These are phyloP conservation scores for Drosophila sucinea DNA, from an alignment of 1,140 invertebrate species.

Conservation along the genomic window DNA sequence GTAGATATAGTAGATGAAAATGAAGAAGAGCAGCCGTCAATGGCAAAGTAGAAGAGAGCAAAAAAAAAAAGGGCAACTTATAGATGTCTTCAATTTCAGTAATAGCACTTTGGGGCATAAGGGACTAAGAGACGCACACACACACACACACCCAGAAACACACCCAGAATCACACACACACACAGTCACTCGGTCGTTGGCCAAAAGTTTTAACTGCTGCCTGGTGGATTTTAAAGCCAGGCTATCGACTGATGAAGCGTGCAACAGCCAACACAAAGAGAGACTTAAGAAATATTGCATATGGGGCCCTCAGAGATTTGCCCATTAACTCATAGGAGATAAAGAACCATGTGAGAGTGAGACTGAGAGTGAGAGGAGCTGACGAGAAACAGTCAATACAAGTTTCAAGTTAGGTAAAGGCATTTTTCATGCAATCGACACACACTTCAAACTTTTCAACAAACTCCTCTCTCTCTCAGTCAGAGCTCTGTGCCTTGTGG, in stretches of 20 bases:
- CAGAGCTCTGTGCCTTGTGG: conserved; percentile 2
- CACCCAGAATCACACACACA: neutral
- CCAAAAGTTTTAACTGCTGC: conserved; percentile 71
- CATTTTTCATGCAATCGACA: conserved; percentile 56
- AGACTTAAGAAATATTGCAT: conserved; percentile 69
- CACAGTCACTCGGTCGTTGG: conserved; percentile 11
- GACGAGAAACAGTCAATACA: conserved; percentile 44
- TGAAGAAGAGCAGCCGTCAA: conserved; percentile 26
- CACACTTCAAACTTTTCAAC: conserved; percentile 33
- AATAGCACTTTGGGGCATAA: conserved; percentile 75
- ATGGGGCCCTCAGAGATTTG: conserved; percentile 50
- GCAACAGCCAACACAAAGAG: conserved; percentile 18
- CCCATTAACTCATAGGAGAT: conserved; percentile 53
- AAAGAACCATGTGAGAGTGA: conserved; percentile 51
- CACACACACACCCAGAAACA: neutral
- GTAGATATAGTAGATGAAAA: conserved; percentile 7
- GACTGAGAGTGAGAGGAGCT: neutral
- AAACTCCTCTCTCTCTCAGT: conserved; percentile 16
- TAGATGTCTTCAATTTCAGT: conserved; percentile 80
- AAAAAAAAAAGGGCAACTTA: conserved; percentile 49
- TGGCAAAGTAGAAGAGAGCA: conserved; percentile 12
- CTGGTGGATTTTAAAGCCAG: conserved; percentile 63
- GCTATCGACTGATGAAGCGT: conserved; percentile 23
- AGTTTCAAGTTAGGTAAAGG: conserved; percentile 29
- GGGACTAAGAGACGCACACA: conserved; percentile 49